Conservation (phyloP, 2,888 invertebrate genomes). For the Oxyteleia sp. region DNA sequence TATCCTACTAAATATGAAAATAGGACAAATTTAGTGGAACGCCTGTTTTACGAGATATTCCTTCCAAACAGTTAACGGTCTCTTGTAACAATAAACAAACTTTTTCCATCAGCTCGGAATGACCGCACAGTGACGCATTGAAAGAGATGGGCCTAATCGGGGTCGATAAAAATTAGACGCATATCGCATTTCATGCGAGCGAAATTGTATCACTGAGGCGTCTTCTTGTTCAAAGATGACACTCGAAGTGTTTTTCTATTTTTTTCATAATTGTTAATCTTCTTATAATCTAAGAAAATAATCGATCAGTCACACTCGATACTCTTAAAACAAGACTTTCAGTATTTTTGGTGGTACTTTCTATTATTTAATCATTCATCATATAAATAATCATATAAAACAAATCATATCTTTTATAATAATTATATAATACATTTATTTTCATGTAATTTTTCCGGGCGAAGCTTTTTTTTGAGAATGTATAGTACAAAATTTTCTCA, state of each 20-base stretch:
- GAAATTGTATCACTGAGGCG: conserved; percentile 27
- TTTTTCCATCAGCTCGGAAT: conserved; percentile 66
- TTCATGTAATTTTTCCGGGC: no score
- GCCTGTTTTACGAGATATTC: conserved; percentile 41
- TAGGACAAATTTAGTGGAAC: conserved; percentile 46
- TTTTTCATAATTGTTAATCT: conserved; percentile 58
- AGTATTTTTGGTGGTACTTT: conserved; percentile 28
- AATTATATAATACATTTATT: no score
- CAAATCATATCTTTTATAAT: no score
- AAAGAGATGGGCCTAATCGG: conserved; percentile 76
- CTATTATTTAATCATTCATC: background rate
- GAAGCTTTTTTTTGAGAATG: no score
- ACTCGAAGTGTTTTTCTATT: conserved; percentile 54
- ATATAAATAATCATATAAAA: no score
- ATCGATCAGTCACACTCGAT: conserved; percentile 24
- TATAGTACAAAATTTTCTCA: no score
- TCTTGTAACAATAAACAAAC: conserved; percentile 74
- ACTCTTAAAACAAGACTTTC: conserved; percentile 41
- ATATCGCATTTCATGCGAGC: conserved; percentile 76
- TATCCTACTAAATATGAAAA: conserved; percentile 43
- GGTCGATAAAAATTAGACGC: conserved; percentile 79
- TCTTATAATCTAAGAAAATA: conserved; percentile 60
- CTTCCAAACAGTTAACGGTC: conserved; percentile 31
- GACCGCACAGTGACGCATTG: conserved; percentile 76
- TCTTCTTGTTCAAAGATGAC: conserved; percentile 43